phyloP scores from a whole-genome alignment of 2,113 vertebrate genomes.

The Merops nubicus region DNA sequence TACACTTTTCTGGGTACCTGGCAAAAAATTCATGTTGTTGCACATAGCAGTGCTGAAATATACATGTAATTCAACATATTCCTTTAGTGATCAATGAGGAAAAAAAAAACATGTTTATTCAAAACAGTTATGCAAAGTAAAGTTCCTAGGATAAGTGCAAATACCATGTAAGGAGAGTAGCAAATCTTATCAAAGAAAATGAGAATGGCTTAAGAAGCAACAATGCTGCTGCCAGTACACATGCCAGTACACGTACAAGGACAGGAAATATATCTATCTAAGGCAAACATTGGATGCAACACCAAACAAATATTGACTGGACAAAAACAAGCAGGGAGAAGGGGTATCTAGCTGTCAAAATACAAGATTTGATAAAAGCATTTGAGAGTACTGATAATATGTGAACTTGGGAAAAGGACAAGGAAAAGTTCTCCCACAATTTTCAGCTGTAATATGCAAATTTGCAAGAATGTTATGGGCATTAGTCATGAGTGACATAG shows the following conservation, averaged over 20 bases:
- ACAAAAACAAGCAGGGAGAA: not conserved
- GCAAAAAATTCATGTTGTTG: not conserved
- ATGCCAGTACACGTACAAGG: not conserved
- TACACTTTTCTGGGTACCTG: not conserved
- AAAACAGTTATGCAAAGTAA: not conserved
- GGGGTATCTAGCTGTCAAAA: not conserved
- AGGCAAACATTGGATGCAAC: not conserved
- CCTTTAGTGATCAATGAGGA: not conserved
- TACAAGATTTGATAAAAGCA: not conserved
- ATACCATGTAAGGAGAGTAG: not conserved
- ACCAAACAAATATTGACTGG: not conserved
- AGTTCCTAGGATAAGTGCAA: not conserved
- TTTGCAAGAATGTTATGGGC: not conserved
- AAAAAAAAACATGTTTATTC: not conserved
- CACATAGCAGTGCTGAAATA: not conserved
- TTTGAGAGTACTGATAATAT: not conserved
- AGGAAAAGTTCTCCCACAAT: not conserved
- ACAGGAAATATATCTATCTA: not conserved
- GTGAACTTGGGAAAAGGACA: not conserved
- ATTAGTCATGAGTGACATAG: not conserved
- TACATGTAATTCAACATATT: not conserved
- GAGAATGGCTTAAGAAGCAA: not conserved
- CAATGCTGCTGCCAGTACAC: not conserved
- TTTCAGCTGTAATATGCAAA: not conserved
- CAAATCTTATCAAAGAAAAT: not conserved